Base-by-base conservation (phyloP, 2,113 vertebrate species). In the Elachura formosa region DNA sequence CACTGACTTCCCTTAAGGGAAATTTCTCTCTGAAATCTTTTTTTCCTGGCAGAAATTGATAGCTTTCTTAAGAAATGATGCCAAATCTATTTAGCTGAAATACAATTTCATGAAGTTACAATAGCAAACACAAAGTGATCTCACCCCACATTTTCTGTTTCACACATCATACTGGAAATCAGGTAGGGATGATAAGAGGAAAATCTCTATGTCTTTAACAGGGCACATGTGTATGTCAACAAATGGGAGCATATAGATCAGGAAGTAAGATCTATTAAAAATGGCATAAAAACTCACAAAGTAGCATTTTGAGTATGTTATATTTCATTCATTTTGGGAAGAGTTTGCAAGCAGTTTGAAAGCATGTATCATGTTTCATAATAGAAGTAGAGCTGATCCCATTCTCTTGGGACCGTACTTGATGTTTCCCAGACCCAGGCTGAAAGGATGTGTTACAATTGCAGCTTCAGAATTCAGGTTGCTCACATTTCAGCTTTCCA, bases 61-160 rank as follows among this genome's bases (percentile, higher is more conserved):
- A 72, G 51, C 87, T 91, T 93, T 93, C 46, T 48, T 81, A 93
- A 84, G 90, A 96, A 61, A 64, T 59, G 12, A 82, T 96, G 79
- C 75, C 90, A 97, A 96, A 95, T 87, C 84, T 86, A 67, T 88
- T 94, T 95, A 96, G 74, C 74, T 81, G 67, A 95, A 97, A 95
- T 69, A 69, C 13, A 92, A 93, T 89, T 90, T 81, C n/a, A 78
- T 69, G 76, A 82, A 93, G 19, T 93, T 88, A 64, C 48, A 90
- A 82, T 38, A 63, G 46, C 33, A 95, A 96, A 94, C 71, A 82
- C 33, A 89, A 66, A 36, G 46, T 94, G 87, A 97, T 67, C 26
- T 94, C 68, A 94, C 90, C 73, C 80, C 48, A 81, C 33, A 92
- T 95, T 93, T 95, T 95, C 83, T 83, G 24, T 91, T 95, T 66